A percentile compares a stretch with the other conserved stretches of the same genome.
Evolutionary conservation across 2,888 invertebrate species (phyloP).

Genomic region (Pyrrhia umbra): DNA sequence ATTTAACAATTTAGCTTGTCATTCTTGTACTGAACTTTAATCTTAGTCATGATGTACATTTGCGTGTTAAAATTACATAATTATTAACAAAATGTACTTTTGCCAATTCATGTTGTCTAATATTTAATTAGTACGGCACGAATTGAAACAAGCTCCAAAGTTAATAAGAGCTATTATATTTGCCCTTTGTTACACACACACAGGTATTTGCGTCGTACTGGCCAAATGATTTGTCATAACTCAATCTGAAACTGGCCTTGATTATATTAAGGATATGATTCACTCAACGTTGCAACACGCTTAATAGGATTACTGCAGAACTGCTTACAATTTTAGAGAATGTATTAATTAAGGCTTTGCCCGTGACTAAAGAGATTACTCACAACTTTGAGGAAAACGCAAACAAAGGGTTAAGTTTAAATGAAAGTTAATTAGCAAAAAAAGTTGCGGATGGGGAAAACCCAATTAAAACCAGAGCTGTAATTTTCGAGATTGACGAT

Average conservation of each 20-base stretch:
- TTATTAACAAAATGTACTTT: slow-evolving; percentile 16
- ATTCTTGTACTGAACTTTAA: slow-evolving; percentile 31
- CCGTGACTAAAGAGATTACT: slow-evolving; percentile 41
- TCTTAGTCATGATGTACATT: slow-evolving; percentile 10
- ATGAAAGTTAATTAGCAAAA: slow-evolving; percentile 29
- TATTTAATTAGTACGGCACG: slow-evolving; percentile 53
- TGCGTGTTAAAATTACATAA: slow-evolving; percentile 40
- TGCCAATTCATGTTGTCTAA: slow-evolving; percentile 46
- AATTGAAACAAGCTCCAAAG: slow-evolving; percentile 51
- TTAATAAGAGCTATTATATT: slow-evolving; percentile 64
- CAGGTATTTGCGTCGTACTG: slow-evolving; percentile 62
- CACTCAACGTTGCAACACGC: slow-evolving; percentile 55
- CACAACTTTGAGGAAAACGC: slow-evolving; percentile 25
- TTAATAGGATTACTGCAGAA: slow-evolving; percentile 62
- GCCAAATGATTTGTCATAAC: slow-evolving; percentile 70
- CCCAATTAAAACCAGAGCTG: slow-evolving; percentile 51
- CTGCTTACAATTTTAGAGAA: slow-evolving; percentile 38
- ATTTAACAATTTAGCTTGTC: slow-evolving; percentile 19
- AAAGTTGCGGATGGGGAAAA: slow-evolving; percentile 37
- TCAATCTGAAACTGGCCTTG: slow-evolving; percentile 69
- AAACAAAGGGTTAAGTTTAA: slow-evolving; percentile 2
- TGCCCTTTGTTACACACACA: slow-evolving; percentile 65
- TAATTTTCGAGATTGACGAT: slow-evolving; percentile 47
- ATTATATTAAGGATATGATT: slow-evolving; percentile 73
- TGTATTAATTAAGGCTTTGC: slow-evolving; percentile 42